Evolutionary conservation across 2,797 vertebrate genomes (phyloP), one percentile per base, ranked within the genome.

Genomic region (Meda fulgida): DNA sequence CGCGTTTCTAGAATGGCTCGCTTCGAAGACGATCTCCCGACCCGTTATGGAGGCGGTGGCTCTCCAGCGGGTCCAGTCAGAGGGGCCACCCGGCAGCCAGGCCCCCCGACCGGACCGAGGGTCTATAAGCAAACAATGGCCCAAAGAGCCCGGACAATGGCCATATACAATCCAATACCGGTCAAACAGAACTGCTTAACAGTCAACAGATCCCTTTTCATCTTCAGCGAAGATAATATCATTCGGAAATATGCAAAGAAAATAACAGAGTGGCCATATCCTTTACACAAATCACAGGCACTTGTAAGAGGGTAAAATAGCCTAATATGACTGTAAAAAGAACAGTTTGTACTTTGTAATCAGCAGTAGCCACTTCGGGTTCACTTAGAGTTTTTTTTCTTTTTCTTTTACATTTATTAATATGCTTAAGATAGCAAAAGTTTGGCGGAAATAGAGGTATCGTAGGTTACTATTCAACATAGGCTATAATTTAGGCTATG

Each of bases 251-350:
- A 99, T 84, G 98, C 98, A 94, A 99, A 99, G 95, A 95, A 97
- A 94, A 98, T 99, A 95, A 99, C 97, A 1, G 98, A 99, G 91
- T 99, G 98, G 98, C 97, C 97, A 99, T 99, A 99, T 99, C 97
- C 97, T 98, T 96, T 85, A 78, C 72, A 16, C 53, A 31, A 34
- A 51, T 31, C 26, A 36, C 78, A 18, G 16, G 18, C 60, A 40
- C 31, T 80, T 51, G 43, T 26, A 40, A 60, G 23, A 38, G 43
- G 23, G 53, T 38, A 63, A 60, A 70, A 16, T n/a, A 11, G 48
- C 11, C 11, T 55, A 21, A 60, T 55, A 8, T 46, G 21, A 31
- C 7, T 5, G 71, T 29, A 46, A 72, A 72, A 23, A 40, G 11
- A 71, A 0, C 18, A 21, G 36, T 65, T 43, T 75, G 29, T 34